Percentiles rank a stretch among this genome's conserved stretches.
Evolutionary conservation across 2,888 invertebrate species (phyloP).

Genomic region (Melikaiella ostensackeni): DNA sequence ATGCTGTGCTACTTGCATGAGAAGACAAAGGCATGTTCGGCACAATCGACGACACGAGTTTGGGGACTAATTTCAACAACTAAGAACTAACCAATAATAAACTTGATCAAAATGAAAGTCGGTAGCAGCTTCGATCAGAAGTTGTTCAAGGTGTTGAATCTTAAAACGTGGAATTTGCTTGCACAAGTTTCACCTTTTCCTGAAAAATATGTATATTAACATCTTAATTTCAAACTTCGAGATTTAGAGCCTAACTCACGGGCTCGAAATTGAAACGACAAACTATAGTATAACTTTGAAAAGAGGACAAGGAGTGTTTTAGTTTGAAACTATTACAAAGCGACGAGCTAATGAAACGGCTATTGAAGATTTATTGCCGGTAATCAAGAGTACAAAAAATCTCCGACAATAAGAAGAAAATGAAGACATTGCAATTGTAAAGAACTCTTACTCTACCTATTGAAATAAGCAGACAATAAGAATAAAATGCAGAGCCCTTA

Average conservation of each 20-base stretch:
- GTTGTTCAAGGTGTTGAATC: not conserved
- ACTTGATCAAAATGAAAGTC: not conserved
- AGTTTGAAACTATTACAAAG: too few relatives aligned
- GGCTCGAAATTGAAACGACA: too few relatives aligned
- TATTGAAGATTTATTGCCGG: not conserved
- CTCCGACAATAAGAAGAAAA: not conserved
- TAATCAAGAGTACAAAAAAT: not conserved
- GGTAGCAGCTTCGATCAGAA: not conserved
- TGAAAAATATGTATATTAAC: not conserved
- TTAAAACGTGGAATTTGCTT: not conserved
- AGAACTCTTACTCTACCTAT: not conserved
- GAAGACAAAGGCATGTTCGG: slow-evolving; percentile 64
- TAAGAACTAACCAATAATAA: not conserved
- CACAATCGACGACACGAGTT: slow-evolving; percentile 59
- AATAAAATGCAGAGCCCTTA: not conserved
- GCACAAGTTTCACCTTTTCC: not conserved
- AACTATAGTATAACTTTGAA: not conserved
- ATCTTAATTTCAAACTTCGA: not conserved
- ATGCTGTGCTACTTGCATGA: slow-evolving; percentile 71
- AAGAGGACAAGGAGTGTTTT: not conserved
- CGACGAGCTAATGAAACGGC: not conserved
- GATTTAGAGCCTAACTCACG: too few relatives aligned
- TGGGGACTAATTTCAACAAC: not conserved
- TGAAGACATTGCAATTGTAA: not conserved
- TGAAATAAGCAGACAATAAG: not conserved